These are phyloP conservation scores for Microtus pennsylvanicus DNA, from an alignment of 2,113 vertebrate species.

Conservation along the genomic window DNA sequence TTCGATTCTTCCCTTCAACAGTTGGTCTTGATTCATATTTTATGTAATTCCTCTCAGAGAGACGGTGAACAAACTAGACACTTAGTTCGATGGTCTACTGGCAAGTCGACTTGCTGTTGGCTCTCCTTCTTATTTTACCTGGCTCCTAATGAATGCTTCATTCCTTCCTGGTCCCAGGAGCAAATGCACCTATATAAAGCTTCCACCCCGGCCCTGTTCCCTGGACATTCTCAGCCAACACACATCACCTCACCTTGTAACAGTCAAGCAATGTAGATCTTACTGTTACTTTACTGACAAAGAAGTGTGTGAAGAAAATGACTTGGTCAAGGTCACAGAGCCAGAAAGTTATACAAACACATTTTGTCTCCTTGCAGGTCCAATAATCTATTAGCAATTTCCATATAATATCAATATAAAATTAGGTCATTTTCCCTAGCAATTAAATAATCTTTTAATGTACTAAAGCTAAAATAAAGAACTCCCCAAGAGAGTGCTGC, in stretches of 20 bases:
- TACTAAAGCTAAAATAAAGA: not conserved
- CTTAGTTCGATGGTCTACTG: not conserved
- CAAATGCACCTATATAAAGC: not conserved
- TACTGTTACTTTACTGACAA: not conserved
- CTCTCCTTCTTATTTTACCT: not conserved
- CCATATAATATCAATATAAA: not conserved
- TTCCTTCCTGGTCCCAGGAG: not conserved
- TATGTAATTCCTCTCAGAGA: not conserved
- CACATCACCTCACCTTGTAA: not conserved
- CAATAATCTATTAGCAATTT: not conserved
- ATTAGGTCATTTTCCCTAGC: not conserved
- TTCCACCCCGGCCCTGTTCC: not conserved
- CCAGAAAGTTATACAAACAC: not conserved
- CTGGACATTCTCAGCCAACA: not conserved
- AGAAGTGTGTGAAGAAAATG: not conserved
- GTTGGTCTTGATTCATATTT: not conserved
- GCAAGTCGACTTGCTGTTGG: not conserved
- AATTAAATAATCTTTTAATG: constrained; percentile 28
- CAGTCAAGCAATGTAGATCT: not conserved
- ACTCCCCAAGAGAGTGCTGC: not conserved
- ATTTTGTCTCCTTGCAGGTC: not conserved
- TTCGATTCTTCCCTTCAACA: not conserved
- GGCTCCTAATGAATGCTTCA: not conserved
- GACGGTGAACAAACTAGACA: not conserved
- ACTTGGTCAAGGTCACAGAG: constrained; percentile 3